phyloP scores from a whole-genome alignment of 2,797 vertebrate species.

The Alca torda region DNA sequence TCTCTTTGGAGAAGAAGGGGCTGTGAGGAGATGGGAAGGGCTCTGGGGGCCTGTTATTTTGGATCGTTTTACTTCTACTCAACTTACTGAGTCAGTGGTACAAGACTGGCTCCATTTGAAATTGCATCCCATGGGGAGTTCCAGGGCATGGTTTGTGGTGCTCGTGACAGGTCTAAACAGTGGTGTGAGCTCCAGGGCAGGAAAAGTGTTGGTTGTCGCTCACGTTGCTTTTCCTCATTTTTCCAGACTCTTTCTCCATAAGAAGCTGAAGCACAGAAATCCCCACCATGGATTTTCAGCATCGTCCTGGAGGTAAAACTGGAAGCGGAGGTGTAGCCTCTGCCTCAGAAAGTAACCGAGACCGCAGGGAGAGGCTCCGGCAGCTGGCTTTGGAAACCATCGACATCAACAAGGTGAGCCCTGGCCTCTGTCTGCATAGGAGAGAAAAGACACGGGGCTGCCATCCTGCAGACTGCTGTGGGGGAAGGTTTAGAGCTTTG shows the following conservation, averaged over 20 bases:
- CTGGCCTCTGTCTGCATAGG: accelerated
- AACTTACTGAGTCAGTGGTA: accelerated
- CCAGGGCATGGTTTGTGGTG: accelerated
- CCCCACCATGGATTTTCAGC: constrained; percentile 93
- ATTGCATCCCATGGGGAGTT: accelerated
- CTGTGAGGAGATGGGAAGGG: background rate
- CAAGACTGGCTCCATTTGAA: accelerated
- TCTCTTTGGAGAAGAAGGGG: background rate
- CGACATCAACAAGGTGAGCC: constrained; percentile 91
- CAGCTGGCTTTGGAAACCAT: constrained; percentile 96
- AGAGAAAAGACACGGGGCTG: accelerated
- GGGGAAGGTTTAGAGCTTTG: background rate
- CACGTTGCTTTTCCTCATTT: accelerated
- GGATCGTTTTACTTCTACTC: background rate
- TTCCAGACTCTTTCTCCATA: background rate
- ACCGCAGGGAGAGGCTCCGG: constrained; percentile 89
- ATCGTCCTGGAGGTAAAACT: constrained; percentile 94
- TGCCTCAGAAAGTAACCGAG: constrained; percentile 93
- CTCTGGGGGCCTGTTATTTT: background rate
- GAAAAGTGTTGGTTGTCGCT: accelerated
- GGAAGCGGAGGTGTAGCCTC: constrained; percentile 96
- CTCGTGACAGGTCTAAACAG: accelerated
- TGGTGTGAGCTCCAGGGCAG: accelerated
- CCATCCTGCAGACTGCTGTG: accelerated
- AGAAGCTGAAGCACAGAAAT: background rate